Evolutionary conservation across 2,113 vertebrate genomes (phyloP), one percentile per base, ranked within the genome.

Genomic region (Pachypanchax playfairii): DNA sequence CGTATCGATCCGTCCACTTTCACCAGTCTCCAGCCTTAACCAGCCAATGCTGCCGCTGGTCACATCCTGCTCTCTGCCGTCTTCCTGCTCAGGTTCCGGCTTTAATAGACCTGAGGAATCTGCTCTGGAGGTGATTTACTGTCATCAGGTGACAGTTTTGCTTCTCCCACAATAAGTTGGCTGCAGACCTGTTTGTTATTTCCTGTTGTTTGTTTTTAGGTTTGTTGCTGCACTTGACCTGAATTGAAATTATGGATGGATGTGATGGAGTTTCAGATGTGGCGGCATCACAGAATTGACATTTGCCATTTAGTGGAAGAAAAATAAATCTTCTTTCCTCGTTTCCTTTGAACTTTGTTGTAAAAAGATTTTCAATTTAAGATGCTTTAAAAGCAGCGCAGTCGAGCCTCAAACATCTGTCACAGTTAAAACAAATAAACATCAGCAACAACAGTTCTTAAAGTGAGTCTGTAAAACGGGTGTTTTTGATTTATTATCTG

Each of bases 71-170:
- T 42, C 31, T 31, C 80, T 18, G 31, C 69, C 67, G 6, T 64
- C 62, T 65, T 65, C 50, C 70, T 44, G 38, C 75, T 54, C 25
- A 17, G 65, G 62, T 66, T 80, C 74, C 64, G 48, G 29, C 75
- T 62, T 50, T 79, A 85, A 85, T 80, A 74, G 79, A 85, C 76
- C 81, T 70, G 74, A 84, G 81, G 79, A 84, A 86, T 87, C 74
- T 72, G 71, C 29, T 51, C 61, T 69, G 69, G 58, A 80, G 75
- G 73, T 39, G 43, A 82, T 79, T 81, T 81, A 26, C 57, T 5
- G 54, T 42, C 10, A 48, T 70, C 70, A 54, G 59, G 70, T 73
- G 68, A 74, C 65, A 58, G 29, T 42, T 62, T 39, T 1, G 35
- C 72, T n/a, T 44, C 63, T 68, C 62, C 52, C 12, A 35, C 1